phyloP scores from a whole-genome alignment of 2,797 vertebrate genomes.

The Argyrosomus regius region DNA sequence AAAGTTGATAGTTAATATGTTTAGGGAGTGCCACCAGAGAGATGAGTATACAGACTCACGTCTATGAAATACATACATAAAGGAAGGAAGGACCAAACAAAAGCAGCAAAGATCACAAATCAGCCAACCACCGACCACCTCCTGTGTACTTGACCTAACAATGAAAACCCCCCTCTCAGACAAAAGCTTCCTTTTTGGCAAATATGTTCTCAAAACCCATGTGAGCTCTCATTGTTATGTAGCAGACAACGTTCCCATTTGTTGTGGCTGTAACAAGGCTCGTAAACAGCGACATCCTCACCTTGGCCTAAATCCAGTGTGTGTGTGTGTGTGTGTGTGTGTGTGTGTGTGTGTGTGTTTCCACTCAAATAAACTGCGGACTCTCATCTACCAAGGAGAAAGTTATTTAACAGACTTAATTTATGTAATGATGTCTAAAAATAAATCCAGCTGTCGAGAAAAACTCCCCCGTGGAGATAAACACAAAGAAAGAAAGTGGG shows the following conservation, averaged over 20 bases:
- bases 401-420: slow-evolving; percentile 46
- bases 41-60: slow-evolving; percentile 1
- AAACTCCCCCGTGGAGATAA: slow-evolving; percentile 19
- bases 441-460: slow-evolving; percentile 24
- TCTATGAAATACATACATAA: slow-evolving; percentile 30
- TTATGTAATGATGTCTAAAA: slow-evolving; percentile 57
- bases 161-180: slow-evolving; percentile 26
- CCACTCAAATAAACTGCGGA: slow-evolving; percentile 43
- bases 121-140: slow-evolving; percentile 31
- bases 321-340: no score
- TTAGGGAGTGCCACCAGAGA: background rate
- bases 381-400: slow-evolving; percentile 28
- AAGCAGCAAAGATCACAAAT: slow-evolving; percentile 36
- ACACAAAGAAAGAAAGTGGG: slow-evolving; percentile 22
- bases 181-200: slow-evolving; percentile 52
- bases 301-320: slow-evolving; percentile 38
- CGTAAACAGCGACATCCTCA: slow-evolving; percentile 53
- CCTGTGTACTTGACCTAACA: slow-evolving; percentile 50
- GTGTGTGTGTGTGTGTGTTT: slow-evolving; percentile 22
- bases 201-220: slow-evolving; percentile 11
- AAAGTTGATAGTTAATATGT: slow-evolving; percentile 6
- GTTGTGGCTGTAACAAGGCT: slow-evolving; percentile 26
- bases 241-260: slow-evolving; percentile 35
- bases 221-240: slow-evolving; percentile 52
- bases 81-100: slow-evolving; percentile 54